Conservation (phyloP, 2,888 invertebrate species). For the Acronicta alni region DNA sequence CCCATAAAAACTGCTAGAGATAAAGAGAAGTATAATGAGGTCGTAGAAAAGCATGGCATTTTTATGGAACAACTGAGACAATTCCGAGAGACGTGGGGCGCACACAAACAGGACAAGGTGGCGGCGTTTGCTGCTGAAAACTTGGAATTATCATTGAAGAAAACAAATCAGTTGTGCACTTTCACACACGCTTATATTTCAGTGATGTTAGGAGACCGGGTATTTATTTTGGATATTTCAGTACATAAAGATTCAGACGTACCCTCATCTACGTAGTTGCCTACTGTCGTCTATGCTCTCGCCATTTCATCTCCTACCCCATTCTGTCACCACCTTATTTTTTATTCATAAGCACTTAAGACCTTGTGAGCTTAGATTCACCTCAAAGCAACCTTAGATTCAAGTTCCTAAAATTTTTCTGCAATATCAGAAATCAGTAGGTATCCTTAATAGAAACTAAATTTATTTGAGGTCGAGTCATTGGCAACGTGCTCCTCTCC, state of each 20-base stretch:
- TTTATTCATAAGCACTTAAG: too few relatives aligned
- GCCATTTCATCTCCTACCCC: too few relatives aligned
- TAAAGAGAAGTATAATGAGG: constrained; percentile 61
- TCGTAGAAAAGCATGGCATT: constrained; percentile 54
- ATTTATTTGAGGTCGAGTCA: too few relatives aligned
- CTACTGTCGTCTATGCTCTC: too few relatives aligned
- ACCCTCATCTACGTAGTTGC: too few relatives aligned
- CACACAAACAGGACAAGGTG: constrained; percentile 62
- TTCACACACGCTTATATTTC: constrained; percentile 68
- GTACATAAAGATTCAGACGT: not conserved
- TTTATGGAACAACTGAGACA: constrained; percentile 58
- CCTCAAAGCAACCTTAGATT: too few relatives aligned
- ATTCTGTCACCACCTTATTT: too few relatives aligned
- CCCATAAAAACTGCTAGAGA: constrained; percentile 61
- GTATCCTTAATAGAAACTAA: too few relatives aligned
- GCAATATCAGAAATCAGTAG: too few relatives aligned
- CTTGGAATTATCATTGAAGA: constrained; percentile 61
- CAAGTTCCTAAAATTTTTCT: too few relatives aligned
- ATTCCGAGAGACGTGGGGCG: constrained; percentile 56
- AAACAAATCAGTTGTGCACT: constrained; percentile 64
- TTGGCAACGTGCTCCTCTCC: too few relatives aligned
- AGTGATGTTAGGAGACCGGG: constrained; percentile 63
- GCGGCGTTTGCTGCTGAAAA: constrained; percentile 64
- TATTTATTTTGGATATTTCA: constrained; percentile 42
- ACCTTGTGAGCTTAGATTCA: too few relatives aligned